Evolutionary conservation across 1,140 invertebrate genomes (phyloP).

Genomic region (Lepidotrigona ventralis): DNA sequence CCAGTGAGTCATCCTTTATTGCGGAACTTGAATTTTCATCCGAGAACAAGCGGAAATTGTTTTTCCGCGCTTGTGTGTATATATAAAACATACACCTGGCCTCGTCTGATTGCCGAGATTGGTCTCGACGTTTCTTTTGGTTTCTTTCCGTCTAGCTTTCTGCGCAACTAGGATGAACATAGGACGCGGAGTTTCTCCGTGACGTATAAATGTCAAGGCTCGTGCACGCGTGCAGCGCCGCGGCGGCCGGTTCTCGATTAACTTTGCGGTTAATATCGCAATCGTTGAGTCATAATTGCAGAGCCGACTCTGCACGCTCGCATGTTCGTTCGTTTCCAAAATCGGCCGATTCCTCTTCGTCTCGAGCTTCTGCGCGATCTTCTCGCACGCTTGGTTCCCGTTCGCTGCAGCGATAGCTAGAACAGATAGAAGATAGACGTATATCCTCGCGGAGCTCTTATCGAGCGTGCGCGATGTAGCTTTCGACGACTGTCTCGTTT

Average conservation of each 20-base stretch:
- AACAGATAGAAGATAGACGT: not conserved
- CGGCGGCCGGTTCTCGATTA: slow-evolving; percentile 21
- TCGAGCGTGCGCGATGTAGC: not conserved
- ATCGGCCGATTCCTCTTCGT: slow-evolving; percentile 30
- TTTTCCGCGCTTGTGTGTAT: slow-evolving; percentile 16
- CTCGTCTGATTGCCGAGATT: not conserved
- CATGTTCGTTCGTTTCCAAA: not conserved
- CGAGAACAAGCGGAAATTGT: slow-evolving; percentile 26
- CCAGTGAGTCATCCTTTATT: slow-evolving; percentile 42
- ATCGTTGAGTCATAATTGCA: slow-evolving; percentile 45
- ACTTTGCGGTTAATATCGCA: slow-evolving; percentile 40
- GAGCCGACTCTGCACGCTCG: not conserved
- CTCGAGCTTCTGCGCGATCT: not conserved
- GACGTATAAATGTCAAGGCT: slow-evolving; percentile 52
- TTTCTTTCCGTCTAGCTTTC: slow-evolving; percentile 12
- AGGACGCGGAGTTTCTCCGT: slow-evolving; percentile 32
- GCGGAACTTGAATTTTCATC: slow-evolving; percentile 47
- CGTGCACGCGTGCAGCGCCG: slow-evolving; percentile 40
- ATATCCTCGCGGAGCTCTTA: not conserved
- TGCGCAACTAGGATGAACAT: slow-evolving; percentile 17
- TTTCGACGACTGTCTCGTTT: slow-evolving; percentile 4
- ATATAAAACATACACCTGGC: too few relatives aligned
- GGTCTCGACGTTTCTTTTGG: not conserved
- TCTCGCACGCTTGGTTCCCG: not conserved
- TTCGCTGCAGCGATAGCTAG: not conserved